phyloP scores from a whole-genome alignment of 2,888 invertebrate genomes.

The Folsomia manolachei region DNA sequence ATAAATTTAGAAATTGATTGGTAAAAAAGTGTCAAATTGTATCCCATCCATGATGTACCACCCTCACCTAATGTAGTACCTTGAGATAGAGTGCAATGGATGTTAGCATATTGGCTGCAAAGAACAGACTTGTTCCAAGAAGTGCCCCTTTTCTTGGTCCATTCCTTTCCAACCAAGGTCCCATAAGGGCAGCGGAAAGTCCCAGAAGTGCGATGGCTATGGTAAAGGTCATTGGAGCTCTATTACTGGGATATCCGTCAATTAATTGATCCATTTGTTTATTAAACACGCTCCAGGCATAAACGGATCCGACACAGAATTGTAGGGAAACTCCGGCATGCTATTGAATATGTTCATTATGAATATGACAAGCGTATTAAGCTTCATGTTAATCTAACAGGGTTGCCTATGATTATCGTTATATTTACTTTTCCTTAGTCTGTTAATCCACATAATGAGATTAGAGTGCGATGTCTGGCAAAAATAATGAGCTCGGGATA shows the following conservation, averaged over 20 bases:
- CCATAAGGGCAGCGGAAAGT: slow-evolving; percentile 40
- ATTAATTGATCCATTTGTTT: slow-evolving; percentile 42
- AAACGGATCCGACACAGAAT: slow-evolving; percentile 45
- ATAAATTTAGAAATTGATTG: neutral
- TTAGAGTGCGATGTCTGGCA: too few relatives aligned
- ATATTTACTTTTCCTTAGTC: too few relatives aligned
- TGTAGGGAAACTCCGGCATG: slow-evolving; percentile 27
- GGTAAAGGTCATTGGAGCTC: slow-evolving; percentile 47
- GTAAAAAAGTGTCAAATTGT: slow-evolving; percentile 15
- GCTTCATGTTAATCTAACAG: too few relatives aligned
- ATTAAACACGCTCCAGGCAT: slow-evolving; percentile 49
- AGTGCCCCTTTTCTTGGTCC: slow-evolving; percentile 38
- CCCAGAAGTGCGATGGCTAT: slow-evolving; percentile 46
- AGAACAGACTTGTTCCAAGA: slow-evolving; percentile 35
- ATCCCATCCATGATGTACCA: too few relatives aligned
- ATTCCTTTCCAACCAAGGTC: slow-evolving; percentile 45
- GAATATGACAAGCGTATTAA: too few relatives aligned
- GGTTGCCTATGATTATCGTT: too few relatives aligned
- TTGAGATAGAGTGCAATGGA: slow-evolving; percentile 34
- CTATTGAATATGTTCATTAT: too few relatives aligned
- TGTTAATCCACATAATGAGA: too few relatives aligned
- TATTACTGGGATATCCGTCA: slow-evolving; percentile 31
- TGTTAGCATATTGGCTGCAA: slow-evolving; percentile 37
- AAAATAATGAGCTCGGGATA: too few relatives aligned
- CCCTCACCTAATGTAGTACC: neutral